Evolutionary conservation across 2,888 invertebrate genomes (phyloP), one percentile per base, ranked within the genome.

Genomic region (Diplolepis rosae): DNA sequence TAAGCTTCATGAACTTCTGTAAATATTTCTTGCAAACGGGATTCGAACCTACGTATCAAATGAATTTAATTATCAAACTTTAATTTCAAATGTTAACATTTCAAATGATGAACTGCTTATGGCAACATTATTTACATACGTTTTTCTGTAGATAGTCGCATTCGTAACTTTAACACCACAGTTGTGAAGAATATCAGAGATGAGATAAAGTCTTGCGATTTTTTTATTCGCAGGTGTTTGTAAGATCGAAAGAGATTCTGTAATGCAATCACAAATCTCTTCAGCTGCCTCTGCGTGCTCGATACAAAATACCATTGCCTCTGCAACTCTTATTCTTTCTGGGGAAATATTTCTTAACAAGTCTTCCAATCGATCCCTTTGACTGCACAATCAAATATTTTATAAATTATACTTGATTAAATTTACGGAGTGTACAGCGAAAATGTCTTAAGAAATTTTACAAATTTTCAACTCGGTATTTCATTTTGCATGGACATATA

Each of bases 241-340:
- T 6, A 90, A 88, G 80, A 94, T 95, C 6, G 94, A 92, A 52
- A 99, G 91, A 0, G 98, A 93, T 89, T 98, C 98, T 1, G 94
- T 92, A 71, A 99, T 93, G 88, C 97, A 98, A 79, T 96, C 95
- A 65, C 96, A 95, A 75, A 99, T 95, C 91, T 99, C 99, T 85
- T 96, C 96, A 1, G 98, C 98, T 30, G 98, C 97, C 89, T 98
- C 98, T 24, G 98, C 97, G 90, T 99, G 98, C 88, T 99, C 98
- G 75, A 99, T 95, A 89, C 99, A 99, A 92, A 98, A 99, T 66
- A 99, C 95, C 99, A 99, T 99, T 15, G 95, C 95, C 87, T 98
- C 98, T 6, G 95, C 98, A 72, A 99, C 93, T 89, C 94, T 94
- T 73, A 91, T 89, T 69, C 95, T 92, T 83, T 95, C 94, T 0